Evolutionary conservation across 1,140 invertebrate genomes (phyloP).

Genomic region (Ceratoteleas bidentatus): DNA sequence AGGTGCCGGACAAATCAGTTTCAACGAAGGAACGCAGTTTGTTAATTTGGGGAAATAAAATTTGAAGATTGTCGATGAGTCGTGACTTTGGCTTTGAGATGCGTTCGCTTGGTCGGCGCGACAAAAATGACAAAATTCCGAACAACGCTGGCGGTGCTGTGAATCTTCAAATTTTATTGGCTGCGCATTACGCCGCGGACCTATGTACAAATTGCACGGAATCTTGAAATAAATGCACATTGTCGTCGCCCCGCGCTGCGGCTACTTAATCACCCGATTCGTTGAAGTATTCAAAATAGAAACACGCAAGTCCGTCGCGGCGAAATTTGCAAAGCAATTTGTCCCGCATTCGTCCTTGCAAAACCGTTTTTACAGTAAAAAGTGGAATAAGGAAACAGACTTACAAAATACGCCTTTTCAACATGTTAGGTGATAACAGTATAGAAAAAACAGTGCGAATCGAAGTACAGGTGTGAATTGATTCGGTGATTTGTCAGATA

Average conservation of each 20-base stretch:
- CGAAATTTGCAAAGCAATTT: not conserved
- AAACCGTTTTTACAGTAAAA: no score
- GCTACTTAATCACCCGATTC: constrained; percentile 9
- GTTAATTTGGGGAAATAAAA: constrained; percentile 40
- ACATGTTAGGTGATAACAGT: constrained; percentile 37
- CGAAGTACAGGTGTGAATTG: constrained; percentile 16
- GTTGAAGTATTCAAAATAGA: no score
- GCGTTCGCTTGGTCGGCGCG: not conserved
- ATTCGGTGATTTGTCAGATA: no score
- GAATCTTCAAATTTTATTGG: constrained; percentile 55
- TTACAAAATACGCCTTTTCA: constrained; percentile 23
- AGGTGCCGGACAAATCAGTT: no score
- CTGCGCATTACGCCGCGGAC: constrained; percentile 17
- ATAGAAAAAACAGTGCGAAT: constrained; percentile 42
- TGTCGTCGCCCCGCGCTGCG: no score
- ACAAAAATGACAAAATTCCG: constrained; percentile 6
- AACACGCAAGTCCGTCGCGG: no score
- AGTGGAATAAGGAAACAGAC: no score
- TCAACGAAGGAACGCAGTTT: no score
- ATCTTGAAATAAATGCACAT: constrained; percentile 53
- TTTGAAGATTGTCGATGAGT: constrained; percentile 41
- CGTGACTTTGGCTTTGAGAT: constrained; percentile 8
- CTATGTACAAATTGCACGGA: constrained; percentile 60
- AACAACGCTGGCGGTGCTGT: no score
- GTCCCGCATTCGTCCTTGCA: no score